Base-by-base conservation (phyloP, 2,888 invertebrate genomes). In the Linyphia triangularis region DNA sequence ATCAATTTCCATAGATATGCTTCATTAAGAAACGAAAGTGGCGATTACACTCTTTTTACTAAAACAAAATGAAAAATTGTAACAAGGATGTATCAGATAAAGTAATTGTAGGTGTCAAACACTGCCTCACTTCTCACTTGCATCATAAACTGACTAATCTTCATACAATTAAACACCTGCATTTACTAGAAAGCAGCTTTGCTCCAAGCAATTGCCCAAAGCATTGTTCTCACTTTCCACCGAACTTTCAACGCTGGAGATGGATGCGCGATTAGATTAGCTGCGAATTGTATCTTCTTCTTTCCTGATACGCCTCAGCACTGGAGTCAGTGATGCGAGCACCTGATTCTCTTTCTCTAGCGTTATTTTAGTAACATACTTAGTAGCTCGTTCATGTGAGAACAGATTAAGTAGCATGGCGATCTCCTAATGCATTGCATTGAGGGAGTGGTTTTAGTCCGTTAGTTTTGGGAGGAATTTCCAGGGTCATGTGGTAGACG, bases 351-450 rank as follows among this genome's bases (percentile, higher is more conserved):
- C n/a, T 51, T 51, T 16, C 16, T 10, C 51, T 3, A 16, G 16
- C 24, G 7, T 70, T 70, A 43, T 70, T 70, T 70, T 70, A 28
- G 70, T n/a, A 33, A 67, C 67, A 67, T 28, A 43, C 26, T 70
- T 51, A 13, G 19, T n/a, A 26, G 43, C 28, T 40, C 70, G 26
- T 6, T 51, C 26, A 16, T 43, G 70, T 70, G 70, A 40, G 70
- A 70, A 28, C 40, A 51, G 51, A 22, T 37, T 33, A 22, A 69
- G 69, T 6, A 16, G 43, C 16, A 43, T n/a, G 40, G 43, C n/a
- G 24, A 26, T 24, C 19, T 33, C 9, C n/a, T 30, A 19, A 67
- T 30, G 67, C 16, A 28, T 40, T 9, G 28, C n/a, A 28, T 24
- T 43, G 16, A 37, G 24, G 5, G 26, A 33, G 43, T 51, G 51